Evolutionary conservation across 2,888 invertebrate species (phyloP).

Genomic region (Pseudococcus jackbeardsleyi): DNA sequence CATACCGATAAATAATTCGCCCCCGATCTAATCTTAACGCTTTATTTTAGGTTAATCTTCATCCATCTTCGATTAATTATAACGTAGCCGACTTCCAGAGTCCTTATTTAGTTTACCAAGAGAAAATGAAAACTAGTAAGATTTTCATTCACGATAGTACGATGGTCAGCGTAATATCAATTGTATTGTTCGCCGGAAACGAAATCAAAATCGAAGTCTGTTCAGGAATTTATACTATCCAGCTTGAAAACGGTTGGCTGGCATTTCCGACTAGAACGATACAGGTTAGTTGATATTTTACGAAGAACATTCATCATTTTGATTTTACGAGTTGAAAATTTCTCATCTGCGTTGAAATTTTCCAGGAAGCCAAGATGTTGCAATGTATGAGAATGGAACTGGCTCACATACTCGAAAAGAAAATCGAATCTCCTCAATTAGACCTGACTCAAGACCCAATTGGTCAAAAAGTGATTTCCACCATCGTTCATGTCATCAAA

Average conservation of each 20-base stretch:
- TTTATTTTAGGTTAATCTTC: conserved; percentile 72
- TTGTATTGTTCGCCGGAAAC: conserved; percentile 80
- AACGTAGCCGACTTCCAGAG: conserved; percentile 77
- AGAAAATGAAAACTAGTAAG: conserved; percentile 84
- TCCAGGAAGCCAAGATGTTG: conserved; percentile 84
- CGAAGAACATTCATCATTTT: not conserved
- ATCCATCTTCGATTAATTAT: conserved; percentile 84
- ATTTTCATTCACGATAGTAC: conserved; percentile 86
- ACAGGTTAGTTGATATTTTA: conserved; percentile 72
- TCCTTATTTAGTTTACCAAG: conserved; percentile 85
- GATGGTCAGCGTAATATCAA: conserved; percentile 82
- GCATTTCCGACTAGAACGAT: conserved; percentile 83
- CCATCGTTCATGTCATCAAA: conserved; percentile 80
- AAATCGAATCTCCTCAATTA: conserved; percentile 85
- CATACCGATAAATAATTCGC: not conserved
- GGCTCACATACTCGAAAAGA: conserved; percentile 83
- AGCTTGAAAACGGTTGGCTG: conserved; percentile 86
- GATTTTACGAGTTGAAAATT: not conserved
- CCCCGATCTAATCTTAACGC: not conserved
- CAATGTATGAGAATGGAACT: conserved; percentile 84
- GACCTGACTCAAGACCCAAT: conserved; percentile 81
- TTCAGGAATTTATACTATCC: conserved; percentile 80
- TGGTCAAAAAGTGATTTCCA: conserved; percentile 81
- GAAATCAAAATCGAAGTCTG: conserved; percentile 81
- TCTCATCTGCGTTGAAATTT: conserved; percentile 66